Conservation (phyloP, 2,113 vertebrate genomes). For the Hepsetus odoe region DNA sequence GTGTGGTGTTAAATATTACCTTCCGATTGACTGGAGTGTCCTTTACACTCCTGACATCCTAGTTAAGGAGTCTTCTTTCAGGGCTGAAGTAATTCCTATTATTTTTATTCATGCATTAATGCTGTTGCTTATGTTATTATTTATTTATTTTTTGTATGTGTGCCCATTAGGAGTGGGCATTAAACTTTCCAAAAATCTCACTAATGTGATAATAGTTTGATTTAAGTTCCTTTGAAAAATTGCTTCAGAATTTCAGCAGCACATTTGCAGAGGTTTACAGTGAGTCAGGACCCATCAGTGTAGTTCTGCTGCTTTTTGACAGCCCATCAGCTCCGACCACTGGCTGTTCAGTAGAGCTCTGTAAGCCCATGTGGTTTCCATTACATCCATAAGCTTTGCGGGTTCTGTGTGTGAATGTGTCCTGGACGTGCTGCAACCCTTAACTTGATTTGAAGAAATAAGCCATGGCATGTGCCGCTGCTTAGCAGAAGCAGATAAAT, state of each 20-base stretch:
- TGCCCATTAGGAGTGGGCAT: too few relatives aligned
- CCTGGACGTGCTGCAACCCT: constrained; percentile 2
- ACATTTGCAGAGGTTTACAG: neutral
- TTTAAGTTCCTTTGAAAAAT: neutral
- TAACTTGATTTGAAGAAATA: constrained; percentile 46
- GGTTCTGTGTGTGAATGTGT: neutral
- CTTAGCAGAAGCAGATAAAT: constrained; percentile 23
- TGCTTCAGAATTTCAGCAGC: neutral
- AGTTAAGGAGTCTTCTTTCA: neutral
- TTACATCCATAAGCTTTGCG: neutral
- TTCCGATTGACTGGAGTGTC: constrained; percentile 2
- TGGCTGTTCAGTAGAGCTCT: neutral
- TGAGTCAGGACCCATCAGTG: neutral
- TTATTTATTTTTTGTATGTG: too few relatives aligned
- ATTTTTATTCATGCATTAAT: too few relatives aligned
- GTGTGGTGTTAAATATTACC: neutral
- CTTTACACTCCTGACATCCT: neutral
- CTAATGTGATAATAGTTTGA: too few relatives aligned
- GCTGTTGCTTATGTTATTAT: too few relatives aligned
- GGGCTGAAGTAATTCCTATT: neutral
- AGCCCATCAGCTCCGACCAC: neutral
- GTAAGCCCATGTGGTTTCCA: neutral
- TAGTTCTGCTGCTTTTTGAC: neutral
- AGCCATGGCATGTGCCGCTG: constrained; percentile 36
- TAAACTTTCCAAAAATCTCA: too few relatives aligned